Evolutionary conservation across 2,888 invertebrate species (phyloP).

Genomic region (Drosophila merina): DNA sequence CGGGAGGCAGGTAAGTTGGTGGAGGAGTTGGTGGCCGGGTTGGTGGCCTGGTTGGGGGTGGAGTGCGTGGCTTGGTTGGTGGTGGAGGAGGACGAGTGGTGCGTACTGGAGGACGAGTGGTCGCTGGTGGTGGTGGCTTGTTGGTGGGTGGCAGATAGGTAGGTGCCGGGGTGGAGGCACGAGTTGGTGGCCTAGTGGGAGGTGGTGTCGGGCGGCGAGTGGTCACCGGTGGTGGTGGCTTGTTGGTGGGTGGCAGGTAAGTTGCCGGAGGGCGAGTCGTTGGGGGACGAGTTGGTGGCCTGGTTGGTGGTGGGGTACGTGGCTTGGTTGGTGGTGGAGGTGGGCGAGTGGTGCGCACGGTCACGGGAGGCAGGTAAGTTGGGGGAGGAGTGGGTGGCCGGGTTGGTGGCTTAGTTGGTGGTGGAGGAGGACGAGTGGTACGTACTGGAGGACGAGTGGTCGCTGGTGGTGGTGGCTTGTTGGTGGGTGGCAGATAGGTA

Average conservation of each 20-base stretch:
- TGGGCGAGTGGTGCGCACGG: conserved; percentile 32
- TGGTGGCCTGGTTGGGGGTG: conserved; percentile 52
- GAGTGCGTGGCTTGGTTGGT: conserved; percentile 58
- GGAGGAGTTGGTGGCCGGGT: conserved; percentile 33
- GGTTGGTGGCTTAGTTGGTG: conserved; percentile 28
- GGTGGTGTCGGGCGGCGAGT: background rate
- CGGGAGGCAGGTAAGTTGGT: conserved; percentile 49
- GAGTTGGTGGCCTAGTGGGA: conserved; percentile 7
- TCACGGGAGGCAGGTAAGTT: conserved; percentile 51
- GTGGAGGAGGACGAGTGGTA: conserved; percentile 38
- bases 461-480: conserved; percentile 57
- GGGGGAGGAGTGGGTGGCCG: conserved; percentile 57
- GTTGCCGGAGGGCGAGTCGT: conserved; percentile 46
- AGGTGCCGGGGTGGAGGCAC: conserved; percentile 38
- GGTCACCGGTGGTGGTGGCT: conserved; percentile 19
- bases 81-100: conserved; percentile 38
- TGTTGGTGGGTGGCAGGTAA: conserved; percentile 50
- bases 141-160: conserved; percentile 62
- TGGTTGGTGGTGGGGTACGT: conserved; percentile 38
- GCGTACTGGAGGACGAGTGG: conserved; percentile 43
- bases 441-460: conserved; percentile 41
- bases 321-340: conserved; percentile 48
- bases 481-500: conserved; percentile 59
- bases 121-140: conserved; percentile 54
- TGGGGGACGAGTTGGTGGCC: conserved; percentile 38